These are phyloP conservation scores for Syrphus vitripennis DNA, from an alignment of 2,888 invertebrate genomes.

Conservation along the genomic window DNA sequence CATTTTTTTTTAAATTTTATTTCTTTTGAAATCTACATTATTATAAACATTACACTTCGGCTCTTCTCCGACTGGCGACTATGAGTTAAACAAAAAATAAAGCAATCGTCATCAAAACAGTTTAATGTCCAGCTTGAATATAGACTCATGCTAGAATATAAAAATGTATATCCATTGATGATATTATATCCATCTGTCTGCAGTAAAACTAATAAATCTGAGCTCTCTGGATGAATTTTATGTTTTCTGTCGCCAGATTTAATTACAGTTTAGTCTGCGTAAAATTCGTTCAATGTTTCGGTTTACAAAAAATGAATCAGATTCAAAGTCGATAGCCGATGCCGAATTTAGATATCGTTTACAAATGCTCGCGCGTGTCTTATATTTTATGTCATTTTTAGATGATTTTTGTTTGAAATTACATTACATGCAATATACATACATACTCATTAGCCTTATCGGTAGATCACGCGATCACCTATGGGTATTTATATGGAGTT, in stretches of 20 bases:
- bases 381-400: neutral
- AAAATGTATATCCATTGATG: neutral
- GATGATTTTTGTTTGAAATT: neutral
- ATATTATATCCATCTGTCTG: neutral
- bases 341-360: neutral
- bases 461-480: neutral
- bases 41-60: neutral
- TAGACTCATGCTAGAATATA: neutral
- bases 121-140: neutral
- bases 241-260: conserved; percentile 13
- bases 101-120: conserved; percentile 17
- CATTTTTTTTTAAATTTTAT: neutral
- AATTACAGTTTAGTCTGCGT: conserved; percentile 27
- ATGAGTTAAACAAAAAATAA: neutral
- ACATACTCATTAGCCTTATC: neutral
- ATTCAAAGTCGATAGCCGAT: conserved; percentile 2
- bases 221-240: conserved; percentile 1
- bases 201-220: conserved; percentile 11
- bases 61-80: neutral
- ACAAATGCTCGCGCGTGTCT: conserved; percentile 15
- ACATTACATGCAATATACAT: neutral
- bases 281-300: neutral
- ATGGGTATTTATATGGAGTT: neutral
- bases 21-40: neutral
- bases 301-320: conserved; percentile 12